Evolutionary conservation across 1,140 invertebrate genomes (phyloP), one percentile per base, ranked within the genome.

Genomic region (Globodera rostochiensis): DNA sequence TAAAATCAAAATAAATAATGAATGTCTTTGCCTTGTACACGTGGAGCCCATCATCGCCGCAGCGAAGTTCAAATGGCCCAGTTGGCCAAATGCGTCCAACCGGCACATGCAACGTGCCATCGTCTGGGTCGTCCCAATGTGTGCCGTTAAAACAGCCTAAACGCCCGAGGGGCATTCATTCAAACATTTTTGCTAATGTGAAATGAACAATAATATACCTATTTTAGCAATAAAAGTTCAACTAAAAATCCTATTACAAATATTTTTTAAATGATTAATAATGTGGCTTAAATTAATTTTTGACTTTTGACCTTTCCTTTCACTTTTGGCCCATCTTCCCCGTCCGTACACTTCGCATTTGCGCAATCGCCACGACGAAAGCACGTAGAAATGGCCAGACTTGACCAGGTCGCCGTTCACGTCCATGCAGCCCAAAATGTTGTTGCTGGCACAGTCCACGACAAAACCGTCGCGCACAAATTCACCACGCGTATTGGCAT

Each of bases 101-200:
- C 15, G 57, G 66, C 36, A 86, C 60, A 45, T 87, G 85, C 45
- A 83, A 84, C n/a, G 36, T 46, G 6, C 13, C 36, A 64, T 84
- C 77, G 15, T 74, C 57, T 21, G 86, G 86, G 80, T 86, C 85
- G 70, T 86, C 85, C 6, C 75, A 70, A 60, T 60, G 57, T 46
- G 79, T 87, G 60, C 85, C 85, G 53, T 86, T 86, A 69, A 87
- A 86, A 74, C 85, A 86, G 45, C 85, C 85, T 86, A 70, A 79
- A 84, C 47, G 84, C 82, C 15, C 46, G 19, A 4, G n/a, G 60
- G 84, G 9, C 6, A 36, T 36, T 36, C 36, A 36, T 36, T 36
- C 36, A 36, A 36, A 36, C 36, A 36, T 36, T 36, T 36, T 36
- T 36, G 36, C 1, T 36, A 36, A 36, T 36, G 45, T 45, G 45